phyloP scores from a whole-genome alignment of 1,140 invertebrate species.

The Lysiphlebus fabarum region DNA sequence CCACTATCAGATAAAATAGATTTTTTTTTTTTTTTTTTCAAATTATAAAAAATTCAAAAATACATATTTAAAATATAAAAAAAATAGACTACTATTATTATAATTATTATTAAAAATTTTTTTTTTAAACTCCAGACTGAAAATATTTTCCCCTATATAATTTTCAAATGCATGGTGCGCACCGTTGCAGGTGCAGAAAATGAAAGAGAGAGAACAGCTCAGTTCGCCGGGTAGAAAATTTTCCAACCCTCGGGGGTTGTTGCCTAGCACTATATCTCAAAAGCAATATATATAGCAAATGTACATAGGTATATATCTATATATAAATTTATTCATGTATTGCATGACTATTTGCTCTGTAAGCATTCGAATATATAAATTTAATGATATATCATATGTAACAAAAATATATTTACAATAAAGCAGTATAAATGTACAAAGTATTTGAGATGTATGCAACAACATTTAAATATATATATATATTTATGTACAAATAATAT shows the following conservation, averaged over 20 bases:
- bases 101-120: not conserved
- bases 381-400: too few species aligned
- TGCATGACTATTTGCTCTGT: too few species aligned
- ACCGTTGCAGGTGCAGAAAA: constrained; percentile 24
- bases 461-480: too few species aligned
- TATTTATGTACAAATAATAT: too few species aligned
- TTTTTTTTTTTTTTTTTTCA: not conserved
- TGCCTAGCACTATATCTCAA: not conserved
- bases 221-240: constrained; percentile 22
- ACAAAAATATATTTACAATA: too few species aligned
- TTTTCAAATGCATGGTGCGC: constrained; percentile 18
- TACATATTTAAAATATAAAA: too few species aligned
- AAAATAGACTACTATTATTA: not conserved
- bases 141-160: constrained; percentile 7
- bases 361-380: too few species aligned
- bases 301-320: too few species aligned
- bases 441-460: too few species aligned
- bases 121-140: not conserved
- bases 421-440: too few species aligned
- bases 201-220: constrained; percentile 11
- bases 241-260: constrained; percentile 1
- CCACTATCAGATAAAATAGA: not conserved
- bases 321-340: too few species aligned
- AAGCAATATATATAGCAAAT: not conserved
- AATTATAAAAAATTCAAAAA: not conserved